These are phyloP conservation scores for Xiphophorus hellerii DNA, from an alignment of 2,113 vertebrate species.

Conservation along the genomic window DNA sequence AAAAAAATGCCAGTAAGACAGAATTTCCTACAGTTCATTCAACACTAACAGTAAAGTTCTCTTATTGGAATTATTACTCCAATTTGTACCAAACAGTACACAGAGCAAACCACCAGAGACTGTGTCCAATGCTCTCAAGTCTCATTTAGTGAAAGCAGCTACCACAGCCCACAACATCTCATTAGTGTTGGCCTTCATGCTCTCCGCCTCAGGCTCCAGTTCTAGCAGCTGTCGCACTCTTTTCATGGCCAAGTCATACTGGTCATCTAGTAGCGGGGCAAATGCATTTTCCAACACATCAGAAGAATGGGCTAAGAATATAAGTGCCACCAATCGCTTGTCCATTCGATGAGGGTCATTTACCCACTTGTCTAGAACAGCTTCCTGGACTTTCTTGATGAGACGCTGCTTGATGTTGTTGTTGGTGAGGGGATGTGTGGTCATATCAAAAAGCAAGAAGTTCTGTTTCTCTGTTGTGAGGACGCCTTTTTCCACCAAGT, in stretches of 20 bases:
- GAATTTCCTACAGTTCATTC: slow-evolving; percentile 7
- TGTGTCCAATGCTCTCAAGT: not conserved
- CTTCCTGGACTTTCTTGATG: slow-evolving; percentile 95
- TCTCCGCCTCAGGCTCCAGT: slow-evolving; percentile 93
- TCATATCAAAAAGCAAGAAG: slow-evolving; percentile 98
- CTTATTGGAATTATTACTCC: slow-evolving; percentile 6
- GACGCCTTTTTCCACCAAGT: slow-evolving; percentile 95
- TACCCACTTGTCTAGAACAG: slow-evolving; percentile 94
- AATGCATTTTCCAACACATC: slow-evolving; percentile 97
- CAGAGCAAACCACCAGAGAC: slow-evolving; percentile 9
- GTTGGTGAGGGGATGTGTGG: slow-evolving; percentile 95
- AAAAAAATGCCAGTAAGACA: slow-evolving; percentile 1
- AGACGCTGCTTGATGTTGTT: slow-evolving; percentile 95
- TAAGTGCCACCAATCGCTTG: slow-evolving; percentile 91
- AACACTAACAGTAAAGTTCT: slow-evolving; percentile 19
- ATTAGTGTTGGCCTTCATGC: slow-evolving; percentile 88
- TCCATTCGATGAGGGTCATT: slow-evolving; percentile 96
- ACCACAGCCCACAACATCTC: slow-evolving; percentile 96
- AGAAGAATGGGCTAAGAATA: slow-evolving; percentile 93
- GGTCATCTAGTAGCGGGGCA: slow-evolving; percentile 92
- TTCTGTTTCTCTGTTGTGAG: slow-evolving; percentile 98
- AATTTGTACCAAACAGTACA: slow-evolving; percentile 9
- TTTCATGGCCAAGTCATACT: slow-evolving; percentile 96
- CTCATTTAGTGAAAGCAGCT: slow-evolving; percentile 94
- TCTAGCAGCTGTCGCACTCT: slow-evolving; percentile 93